A percentile compares a stretch with the other conserved stretches of the same genome.
Evolutionary conservation across 35 echinoderm and acorn worm species (phyloP).

Genomic region (Holothuria glaberrima): DNA sequence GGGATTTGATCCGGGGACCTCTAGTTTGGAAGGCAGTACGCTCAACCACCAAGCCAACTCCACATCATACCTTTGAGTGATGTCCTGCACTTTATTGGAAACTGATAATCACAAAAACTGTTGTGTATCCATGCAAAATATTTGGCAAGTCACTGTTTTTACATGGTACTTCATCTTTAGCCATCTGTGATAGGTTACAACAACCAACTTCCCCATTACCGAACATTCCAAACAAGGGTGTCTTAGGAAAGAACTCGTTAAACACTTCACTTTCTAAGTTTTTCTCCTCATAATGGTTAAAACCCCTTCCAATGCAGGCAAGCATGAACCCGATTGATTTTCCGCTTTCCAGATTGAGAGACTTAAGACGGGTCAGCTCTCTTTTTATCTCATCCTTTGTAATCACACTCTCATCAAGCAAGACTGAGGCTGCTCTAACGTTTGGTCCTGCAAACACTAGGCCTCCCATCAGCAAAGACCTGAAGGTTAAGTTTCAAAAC

Average conservation of each 20-base stretch:
- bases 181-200: conserved; percentile 59
- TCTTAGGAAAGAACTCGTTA: conserved; percentile 73
- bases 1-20: too few relatives aligned
- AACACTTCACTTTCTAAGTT: conserved; percentile 93
- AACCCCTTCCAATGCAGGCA: conserved; percentile 83
- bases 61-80: too few relatives aligned
- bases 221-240: conserved; percentile 89
- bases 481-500: neutral
- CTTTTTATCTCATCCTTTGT: conserved; percentile 45
- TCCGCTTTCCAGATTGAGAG: conserved; percentile 48
- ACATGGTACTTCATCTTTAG: neutral
- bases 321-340: conserved; percentile 92
- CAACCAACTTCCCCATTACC: conserved; percentile 94
- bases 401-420: conserved; percentile 57
- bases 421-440: conserved; percentile 78
- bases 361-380: conserved; percentile 70
- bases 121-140: conserved; percentile 55
- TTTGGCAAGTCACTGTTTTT: conserved; percentile 24
- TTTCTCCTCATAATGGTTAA: conserved; percentile 54
- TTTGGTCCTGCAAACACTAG: conserved; percentile 85
- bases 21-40: too few relatives aligned
- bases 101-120: conserved; percentile 23
- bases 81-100: neutral
- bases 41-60: too few relatives aligned
- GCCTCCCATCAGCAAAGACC: neutral